phyloP scores from a whole-genome alignment of 2,113 vertebrate species.

The Chamaea fasciata region DNA sequence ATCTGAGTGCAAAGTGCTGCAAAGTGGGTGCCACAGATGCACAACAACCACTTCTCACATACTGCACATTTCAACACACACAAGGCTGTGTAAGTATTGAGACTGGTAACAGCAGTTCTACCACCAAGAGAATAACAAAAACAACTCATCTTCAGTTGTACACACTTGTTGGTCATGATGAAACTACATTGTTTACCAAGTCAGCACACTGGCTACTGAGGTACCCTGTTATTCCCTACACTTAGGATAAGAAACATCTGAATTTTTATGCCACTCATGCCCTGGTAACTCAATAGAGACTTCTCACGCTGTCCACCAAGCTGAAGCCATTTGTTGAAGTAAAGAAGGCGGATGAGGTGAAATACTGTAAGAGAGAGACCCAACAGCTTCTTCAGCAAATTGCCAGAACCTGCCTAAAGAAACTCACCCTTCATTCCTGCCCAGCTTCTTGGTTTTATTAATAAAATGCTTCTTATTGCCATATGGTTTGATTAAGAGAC shows the following conservation, averaged over 20 bases:
- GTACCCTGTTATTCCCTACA: not conserved
- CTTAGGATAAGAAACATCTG: not conserved
- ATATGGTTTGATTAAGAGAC: not conserved
- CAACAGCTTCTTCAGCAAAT: not conserved
- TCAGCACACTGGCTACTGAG: not conserved
- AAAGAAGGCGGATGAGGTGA: not conserved
- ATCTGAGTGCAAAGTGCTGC: not conserved
- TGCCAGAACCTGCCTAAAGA: not conserved
- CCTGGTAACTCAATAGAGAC: not conserved
- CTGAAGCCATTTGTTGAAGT: not conserved
- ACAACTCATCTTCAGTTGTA: not conserved
- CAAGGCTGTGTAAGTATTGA: not conserved
- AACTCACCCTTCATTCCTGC: not conserved
- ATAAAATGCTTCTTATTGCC: not conserved
- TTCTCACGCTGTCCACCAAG: not conserved
- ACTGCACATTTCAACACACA: not conserved
- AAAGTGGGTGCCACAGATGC: conserved; percentile 15
- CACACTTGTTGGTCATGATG: not conserved
- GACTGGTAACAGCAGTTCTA: not conserved
- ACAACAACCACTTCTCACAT: not conserved
- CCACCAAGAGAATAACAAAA: not conserved
- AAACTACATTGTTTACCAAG: not conserved
- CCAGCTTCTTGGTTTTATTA: not conserved
- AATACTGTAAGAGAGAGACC: not conserved
- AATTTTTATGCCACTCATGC: not conserved